Evolutionary conservation across 2,888 invertebrate species (phyloP).

Genomic region (Thymelicus sylvestris): DNA sequence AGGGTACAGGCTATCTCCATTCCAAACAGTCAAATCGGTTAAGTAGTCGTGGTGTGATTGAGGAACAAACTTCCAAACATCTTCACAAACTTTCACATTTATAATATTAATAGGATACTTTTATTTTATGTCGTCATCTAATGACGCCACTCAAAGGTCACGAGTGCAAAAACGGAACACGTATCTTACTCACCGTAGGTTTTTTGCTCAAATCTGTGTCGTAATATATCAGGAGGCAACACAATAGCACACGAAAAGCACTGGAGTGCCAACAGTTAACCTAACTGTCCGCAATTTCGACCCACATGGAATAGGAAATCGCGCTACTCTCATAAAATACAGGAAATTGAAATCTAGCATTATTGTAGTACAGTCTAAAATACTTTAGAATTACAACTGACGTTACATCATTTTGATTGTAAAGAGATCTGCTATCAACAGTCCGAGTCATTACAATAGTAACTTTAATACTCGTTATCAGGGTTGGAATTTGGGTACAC

Average conservation of each 20-base stretch:
- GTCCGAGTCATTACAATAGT: constrained; percentile 15
- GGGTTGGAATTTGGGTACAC: constrained; percentile 49
- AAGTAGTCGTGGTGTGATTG: too few species aligned
- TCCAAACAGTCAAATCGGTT: too few species aligned
- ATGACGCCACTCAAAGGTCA: constrained; percentile 12
- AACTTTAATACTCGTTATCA: constrained; percentile 49
- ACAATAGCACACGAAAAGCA: constrained; percentile 70
- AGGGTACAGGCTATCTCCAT: too few species aligned
- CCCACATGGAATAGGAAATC: constrained; percentile 66
- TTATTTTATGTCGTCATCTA: constrained; percentile 4
- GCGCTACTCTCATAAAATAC: background rate
- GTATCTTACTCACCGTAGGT: constrained; percentile 36
- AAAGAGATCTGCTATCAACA: background rate
- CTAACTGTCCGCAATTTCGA: constrained; percentile 77
- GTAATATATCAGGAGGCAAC: constrained; percentile 66
- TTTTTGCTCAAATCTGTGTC: constrained; percentile 59
- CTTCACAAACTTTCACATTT: too few species aligned
- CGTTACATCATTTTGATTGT: constrained; percentile 11
- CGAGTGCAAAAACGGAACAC: constrained; percentile 20
- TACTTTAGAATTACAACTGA: background rate
- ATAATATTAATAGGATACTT: background rate
- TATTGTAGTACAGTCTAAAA: background rate
- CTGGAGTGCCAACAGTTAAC: constrained; percentile 72
- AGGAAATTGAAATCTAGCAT: constrained; percentile 9
- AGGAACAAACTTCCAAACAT: too few species aligned